These are phyloP conservation scores for Anoplopoma fimbria DNA, from an alignment of 2,113 vertebrate species.

Conservation along the genomic window DNA sequence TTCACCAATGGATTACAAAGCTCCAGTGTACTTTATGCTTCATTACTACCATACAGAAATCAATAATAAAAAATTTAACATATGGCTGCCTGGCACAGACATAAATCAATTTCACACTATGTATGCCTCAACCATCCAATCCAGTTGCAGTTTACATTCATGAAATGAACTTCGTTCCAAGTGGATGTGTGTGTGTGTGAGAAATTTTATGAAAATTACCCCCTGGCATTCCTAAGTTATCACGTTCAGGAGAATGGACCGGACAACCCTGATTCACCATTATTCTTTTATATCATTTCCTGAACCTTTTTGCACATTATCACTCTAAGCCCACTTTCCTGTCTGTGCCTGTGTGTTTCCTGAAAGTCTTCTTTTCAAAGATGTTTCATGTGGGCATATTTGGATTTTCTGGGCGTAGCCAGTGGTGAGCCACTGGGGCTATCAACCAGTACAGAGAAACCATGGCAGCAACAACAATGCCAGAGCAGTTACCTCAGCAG, in stretches of 20 bases:
- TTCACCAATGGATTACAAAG: neutral
- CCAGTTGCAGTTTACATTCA: neutral
- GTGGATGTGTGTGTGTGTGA: no score
- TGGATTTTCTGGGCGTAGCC: neutral
- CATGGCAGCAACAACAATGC: conserved; percentile 31
- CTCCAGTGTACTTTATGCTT: neutral
- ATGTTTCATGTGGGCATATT: neutral
- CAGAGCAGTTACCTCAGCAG: conserved; percentile 13
- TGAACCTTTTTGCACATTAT: neutral
- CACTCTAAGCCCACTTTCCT: neutral
- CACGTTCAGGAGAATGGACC: no score
- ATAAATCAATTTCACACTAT: no score
- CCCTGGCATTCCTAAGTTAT: no score
- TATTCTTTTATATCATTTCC: neutral
- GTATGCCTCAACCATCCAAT: no score
- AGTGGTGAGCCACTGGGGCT: neutral
- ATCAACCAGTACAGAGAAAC: conserved; percentile 4
- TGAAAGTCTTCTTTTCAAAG: neutral
- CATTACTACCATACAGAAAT: neutral
- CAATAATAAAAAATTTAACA: neutral
- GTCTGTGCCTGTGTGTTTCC: conserved; percentile 7
- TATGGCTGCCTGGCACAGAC: no score
- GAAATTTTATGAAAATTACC: no score
- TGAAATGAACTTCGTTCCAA: no score
- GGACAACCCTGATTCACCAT: neutral